Evolutionary conservation across 2,888 invertebrate species (phyloP).

Genomic region (Rhamnusium bicolor): DNA sequence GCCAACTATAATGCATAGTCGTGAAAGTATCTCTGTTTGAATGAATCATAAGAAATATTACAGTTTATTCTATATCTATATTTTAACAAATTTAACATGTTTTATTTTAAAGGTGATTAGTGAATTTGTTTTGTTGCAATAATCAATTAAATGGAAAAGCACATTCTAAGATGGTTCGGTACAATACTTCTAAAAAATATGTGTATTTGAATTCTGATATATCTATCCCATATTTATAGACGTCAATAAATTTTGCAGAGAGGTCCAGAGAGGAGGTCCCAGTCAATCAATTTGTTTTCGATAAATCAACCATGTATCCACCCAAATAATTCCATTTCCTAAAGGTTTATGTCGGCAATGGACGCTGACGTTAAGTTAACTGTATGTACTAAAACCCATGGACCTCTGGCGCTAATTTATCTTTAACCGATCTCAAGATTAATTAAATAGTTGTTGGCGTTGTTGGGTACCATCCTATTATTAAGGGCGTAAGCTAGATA

Average conservation of each 20-base stretch:
- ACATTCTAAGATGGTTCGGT: too few relatives aligned
- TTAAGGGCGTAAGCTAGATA: not conserved
- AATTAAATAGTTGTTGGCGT: slow-evolving; percentile 9
- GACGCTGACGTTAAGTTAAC: not conserved
- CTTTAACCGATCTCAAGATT: slow-evolving; percentile 1
- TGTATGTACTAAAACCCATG: not conserved
- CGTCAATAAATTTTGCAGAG: not conserved
- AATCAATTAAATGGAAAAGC: too few relatives aligned
- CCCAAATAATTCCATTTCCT: not conserved
- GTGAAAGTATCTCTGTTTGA: too few relatives aligned
- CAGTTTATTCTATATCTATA: too few relatives aligned
- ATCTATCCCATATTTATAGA: not conserved
- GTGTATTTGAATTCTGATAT: not conserved
- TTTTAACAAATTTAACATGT: too few relatives aligned
- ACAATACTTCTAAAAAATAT: too few relatives aligned
- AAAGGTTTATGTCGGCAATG: not conserved
- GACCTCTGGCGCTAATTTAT: not conserved
- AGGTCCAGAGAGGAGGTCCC: not conserved
- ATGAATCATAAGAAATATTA: too few relatives aligned
- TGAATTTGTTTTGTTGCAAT: too few relatives aligned
- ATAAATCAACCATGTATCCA: not conserved
- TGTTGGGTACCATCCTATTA: not conserved
- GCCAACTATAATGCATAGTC: too few relatives aligned
- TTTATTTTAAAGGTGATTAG: too few relatives aligned
- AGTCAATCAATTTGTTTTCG: not conserved